These are phyloP conservation scores for Halocynthia aurantium DNA, from an alignment of 23 tunicate species.

Conservation along the genomic window DNA sequence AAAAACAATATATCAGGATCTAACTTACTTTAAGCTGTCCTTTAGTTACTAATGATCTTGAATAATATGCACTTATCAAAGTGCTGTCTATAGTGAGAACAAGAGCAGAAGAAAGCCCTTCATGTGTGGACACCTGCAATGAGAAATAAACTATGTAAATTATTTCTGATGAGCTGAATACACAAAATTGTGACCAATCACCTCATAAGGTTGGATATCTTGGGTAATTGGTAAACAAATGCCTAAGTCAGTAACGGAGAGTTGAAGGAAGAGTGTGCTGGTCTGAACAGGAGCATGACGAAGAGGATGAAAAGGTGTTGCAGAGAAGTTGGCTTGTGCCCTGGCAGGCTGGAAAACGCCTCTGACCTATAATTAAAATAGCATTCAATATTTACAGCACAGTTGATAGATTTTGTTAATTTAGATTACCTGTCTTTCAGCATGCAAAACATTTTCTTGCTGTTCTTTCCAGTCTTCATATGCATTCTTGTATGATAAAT, in stretches of 20 bases:
- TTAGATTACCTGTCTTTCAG: constrained; percentile 35
- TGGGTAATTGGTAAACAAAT: constrained; percentile 72
- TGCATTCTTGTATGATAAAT: constrained; percentile 73
- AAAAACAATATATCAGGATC: too few relatives aligned
- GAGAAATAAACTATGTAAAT: constrained; percentile 11
- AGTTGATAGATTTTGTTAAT: too few relatives aligned
- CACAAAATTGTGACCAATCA: neutral
- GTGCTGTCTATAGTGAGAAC: constrained; percentile 73
- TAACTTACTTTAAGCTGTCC: constrained; percentile 45
- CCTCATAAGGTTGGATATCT: constrained; percentile 3
- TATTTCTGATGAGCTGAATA: neutral
- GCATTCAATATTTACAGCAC: too few relatives aligned
- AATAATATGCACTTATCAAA: constrained; percentile 63
- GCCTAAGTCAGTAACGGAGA: constrained; percentile 76
- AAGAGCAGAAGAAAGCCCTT: constrained; percentile 69
- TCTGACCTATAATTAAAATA: constrained; percentile 10
- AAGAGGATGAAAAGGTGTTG: neutral
- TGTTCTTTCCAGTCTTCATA: constrained; percentile 93
- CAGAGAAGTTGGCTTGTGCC: neutral
- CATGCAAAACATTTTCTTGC: constrained; percentile 21
- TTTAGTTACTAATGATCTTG: constrained; percentile 45
- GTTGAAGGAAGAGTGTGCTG: constrained; percentile 70
- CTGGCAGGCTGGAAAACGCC: constrained; percentile 12
- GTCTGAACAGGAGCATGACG: neutral
- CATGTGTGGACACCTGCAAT: constrained; percentile 38